Conservation (phyloP, 2,113 vertebrate species). For the Apaloderma vittatum region DNA sequence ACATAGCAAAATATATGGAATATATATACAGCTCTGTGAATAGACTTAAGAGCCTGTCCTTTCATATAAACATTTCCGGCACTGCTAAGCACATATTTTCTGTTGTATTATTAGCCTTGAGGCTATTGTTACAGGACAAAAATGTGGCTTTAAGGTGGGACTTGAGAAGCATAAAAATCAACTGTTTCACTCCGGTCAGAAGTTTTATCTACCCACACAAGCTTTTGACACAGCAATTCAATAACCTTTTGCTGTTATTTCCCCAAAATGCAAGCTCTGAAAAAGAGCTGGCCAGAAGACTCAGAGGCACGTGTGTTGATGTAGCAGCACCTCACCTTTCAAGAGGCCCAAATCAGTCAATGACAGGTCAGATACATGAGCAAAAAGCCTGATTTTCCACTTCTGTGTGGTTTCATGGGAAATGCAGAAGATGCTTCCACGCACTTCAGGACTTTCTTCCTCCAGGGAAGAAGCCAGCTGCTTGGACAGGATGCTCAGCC, state of each 20-base stretch:
- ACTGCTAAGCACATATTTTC: not conserved
- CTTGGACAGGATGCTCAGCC: not conserved
- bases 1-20: not conserved
- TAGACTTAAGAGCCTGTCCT: not conserved
- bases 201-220: not conserved
- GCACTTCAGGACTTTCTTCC: not conserved
- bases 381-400: not conserved
- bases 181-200: not conserved
- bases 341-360: not conserved
- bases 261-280: not conserved
- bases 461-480: not conserved
- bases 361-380: not conserved
- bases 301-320: not conserved
- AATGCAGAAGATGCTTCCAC: not conserved
- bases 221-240: not conserved
- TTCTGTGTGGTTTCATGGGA: not conserved
- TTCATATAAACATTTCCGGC: not conserved
- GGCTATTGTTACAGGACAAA: not conserved
- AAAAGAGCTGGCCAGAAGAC: not conserved
- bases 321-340: not conserved
- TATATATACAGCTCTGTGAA: not conserved
- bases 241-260: not conserved
- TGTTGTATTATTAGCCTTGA: not conserved
- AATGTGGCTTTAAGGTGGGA: not conserved
- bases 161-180: not conserved